Evolutionary conservation across 2,113 vertebrate species (phyloP), one percentile per base, ranked within the genome.

Genomic region (Apaloderma vittatum): DNA sequence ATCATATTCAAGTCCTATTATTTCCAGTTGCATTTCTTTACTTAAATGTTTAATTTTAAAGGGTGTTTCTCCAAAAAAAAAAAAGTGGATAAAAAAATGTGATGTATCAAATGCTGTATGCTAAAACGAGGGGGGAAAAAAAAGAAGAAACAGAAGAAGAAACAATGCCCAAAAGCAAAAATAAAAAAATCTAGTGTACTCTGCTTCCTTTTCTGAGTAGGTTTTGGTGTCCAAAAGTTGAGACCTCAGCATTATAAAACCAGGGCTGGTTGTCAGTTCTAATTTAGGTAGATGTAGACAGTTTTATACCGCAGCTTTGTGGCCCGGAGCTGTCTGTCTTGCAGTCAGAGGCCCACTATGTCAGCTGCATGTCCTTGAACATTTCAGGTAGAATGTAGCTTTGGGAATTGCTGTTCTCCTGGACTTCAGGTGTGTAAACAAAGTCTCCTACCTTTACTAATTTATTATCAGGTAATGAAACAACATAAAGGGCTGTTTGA

Each of bases 281-380:
- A 98, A 99, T 99, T 98, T 98, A 97, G 93, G 93, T 72, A 94
- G 97, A 98, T 75, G 96, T 87, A 97, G 97, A 98, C 97, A 96
- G 94, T 97, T 97, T 96, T 96, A 97, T 97, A 97, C 96, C 97
- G 97, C 97, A 97, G 96, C 87, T 97, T 93, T 97, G 96, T 98
- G 98, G 98, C 98, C 98, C 96, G 95, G 97, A 98, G 98, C 98
- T 84, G 96, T 98, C 97, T 97, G 78, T 98, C 97, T 98, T 97
- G 91, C 97, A 97, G 94, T 93, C 93, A 93, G 97, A 98, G 94
- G 95, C 94, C 96, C 95, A 95, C 88, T 95, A 90, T 98, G 97
- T 98, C 98, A 98, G 96, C 93, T 94, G 94, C 86, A 76, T 97
- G 98, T 98, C 98, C 98, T 99, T 98, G 98, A 99, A 98, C 95